phyloP scores from a whole-genome alignment of 2,888 invertebrate species.

The Heteropelma amictum region DNA sequence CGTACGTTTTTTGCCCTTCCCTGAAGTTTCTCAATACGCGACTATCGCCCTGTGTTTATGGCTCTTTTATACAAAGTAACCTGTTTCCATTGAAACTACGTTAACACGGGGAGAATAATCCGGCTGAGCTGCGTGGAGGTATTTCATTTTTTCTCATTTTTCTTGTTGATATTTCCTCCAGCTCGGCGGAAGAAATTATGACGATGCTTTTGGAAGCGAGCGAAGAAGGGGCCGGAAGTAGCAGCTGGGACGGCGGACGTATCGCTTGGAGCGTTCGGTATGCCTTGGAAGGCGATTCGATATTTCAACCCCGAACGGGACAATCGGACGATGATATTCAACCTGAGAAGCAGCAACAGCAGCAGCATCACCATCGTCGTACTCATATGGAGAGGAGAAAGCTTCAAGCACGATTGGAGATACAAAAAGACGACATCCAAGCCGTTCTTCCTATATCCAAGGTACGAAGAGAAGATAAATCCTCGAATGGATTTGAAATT shows the following conservation, averaged over 20 bases:
- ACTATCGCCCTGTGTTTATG: too few relatives aligned
- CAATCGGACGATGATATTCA: slow-evolving; percentile 63
- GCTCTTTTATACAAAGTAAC: too few relatives aligned
- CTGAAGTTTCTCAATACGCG: too few relatives aligned
- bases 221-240: slow-evolving; percentile 85
- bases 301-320: slow-evolving; percentile 68
- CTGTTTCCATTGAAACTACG: too few relatives aligned
- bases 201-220: slow-evolving; percentile 94
- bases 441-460: slow-evolving; percentile 96
- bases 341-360: slow-evolving; percentile 65
- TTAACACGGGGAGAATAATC: too few relatives aligned
- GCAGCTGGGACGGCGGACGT: slow-evolving; percentile 88
- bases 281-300: slow-evolving; percentile 82
- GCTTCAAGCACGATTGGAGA: slow-evolving; percentile 90
- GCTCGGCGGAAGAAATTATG: slow-evolving; percentile 88
- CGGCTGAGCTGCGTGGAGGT: too few relatives aligned
- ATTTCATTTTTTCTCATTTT: too few relatives aligned
- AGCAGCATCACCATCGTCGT: slow-evolving; percentile 70
- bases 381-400: slow-evolving; percentile 79
- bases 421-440: slow-evolving; percentile 96
- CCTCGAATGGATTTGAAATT: background rate
- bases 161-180: slow-evolving; percentile 42
- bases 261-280: slow-evolving; percentile 92
- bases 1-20: background rate
- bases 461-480: slow-evolving; percentile 79